These are phyloP conservation scores for Nomada fabriciana DNA, from an alignment of 2,888 invertebrate species.

Conservation along the genomic window DNA sequence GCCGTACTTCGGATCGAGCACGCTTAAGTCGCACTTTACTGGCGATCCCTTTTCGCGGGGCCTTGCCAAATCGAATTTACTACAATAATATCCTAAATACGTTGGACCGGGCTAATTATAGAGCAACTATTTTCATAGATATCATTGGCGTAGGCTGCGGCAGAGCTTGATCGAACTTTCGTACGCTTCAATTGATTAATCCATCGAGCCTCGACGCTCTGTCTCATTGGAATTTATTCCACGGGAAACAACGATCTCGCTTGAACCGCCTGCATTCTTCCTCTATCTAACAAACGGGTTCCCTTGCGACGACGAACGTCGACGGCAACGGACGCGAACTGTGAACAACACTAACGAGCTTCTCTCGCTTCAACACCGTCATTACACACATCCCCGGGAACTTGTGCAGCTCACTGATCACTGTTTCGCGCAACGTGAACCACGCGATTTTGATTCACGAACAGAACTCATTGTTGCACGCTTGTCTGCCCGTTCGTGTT, in stretches of 20 bases:
- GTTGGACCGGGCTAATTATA: slow-evolving; percentile 25
- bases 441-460: too few species aligned
- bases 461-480: too few species aligned
- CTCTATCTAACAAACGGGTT: too few species aligned
- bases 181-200: too few species aligned
- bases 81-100: slow-evolving; percentile 7
- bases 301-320: neutral
- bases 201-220: too few species aligned
- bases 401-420: neutral
- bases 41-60: neutral
- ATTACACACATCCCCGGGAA: neutral
- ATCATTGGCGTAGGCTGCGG: slow-evolving; percentile 13
- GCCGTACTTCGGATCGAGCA: neutral
- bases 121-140: slow-evolving; percentile 12
- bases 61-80: neutral
- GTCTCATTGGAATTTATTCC: too few species aligned
- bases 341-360: slow-evolving; percentile 1
- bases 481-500: neutral
- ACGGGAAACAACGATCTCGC: neutral
- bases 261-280: neutral
- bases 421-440: neutral
- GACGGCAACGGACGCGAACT: neutral
- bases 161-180: neutral
- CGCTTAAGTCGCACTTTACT: neutral
- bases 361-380: neutral